A percentile compares a stretch with the other conserved stretches of the same genome.
These are phyloP conservation scores for Lycorma delicatula DNA, from an alignment of 1,140 invertebrate genomes.

Conservation along the genomic window DNA sequence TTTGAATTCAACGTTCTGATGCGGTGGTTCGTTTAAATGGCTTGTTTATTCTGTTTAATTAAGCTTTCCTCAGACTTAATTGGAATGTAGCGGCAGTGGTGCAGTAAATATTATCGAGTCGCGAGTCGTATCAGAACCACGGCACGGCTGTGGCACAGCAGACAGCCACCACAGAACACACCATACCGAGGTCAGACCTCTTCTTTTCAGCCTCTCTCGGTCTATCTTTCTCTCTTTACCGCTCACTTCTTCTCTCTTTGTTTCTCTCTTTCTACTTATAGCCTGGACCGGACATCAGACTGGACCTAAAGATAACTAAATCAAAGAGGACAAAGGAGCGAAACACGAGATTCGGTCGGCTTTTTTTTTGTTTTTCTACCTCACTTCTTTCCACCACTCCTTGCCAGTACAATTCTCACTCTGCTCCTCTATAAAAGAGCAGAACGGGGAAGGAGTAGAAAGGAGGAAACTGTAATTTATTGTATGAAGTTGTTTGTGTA, in stretches of 20 bases:
- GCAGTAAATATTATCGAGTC: neutral
- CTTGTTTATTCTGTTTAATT: conserved; percentile 14
- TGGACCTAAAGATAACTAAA: conserved; percentile 8
- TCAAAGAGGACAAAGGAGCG: conserved; percentile 10
- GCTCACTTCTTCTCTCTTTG: no score
- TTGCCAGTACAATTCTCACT: neutral
- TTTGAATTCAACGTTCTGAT: no score
- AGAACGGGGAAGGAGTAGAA: no score
- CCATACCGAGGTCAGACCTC: no score
- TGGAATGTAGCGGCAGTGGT: conserved; percentile 7
- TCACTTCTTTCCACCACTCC: neutral
- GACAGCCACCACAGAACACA: no score
- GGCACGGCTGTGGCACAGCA: no score
- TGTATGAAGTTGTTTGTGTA: conserved; percentile 2
- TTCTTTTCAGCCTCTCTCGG: no score
- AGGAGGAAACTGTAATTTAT: conserved; percentile 5
- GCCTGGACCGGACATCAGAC: neutral
- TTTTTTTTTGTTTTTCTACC: neutral
- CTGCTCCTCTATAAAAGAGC: neutral
- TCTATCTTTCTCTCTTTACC: no score
- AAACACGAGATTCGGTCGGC: conserved; percentile 12
- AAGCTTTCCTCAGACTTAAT: conserved; percentile 9
- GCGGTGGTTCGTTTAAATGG: no score
- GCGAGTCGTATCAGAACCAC: no score
- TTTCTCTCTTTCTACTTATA: no score